Percentiles rank a stretch among this genome's conserved stretches.
These are phyloP conservation scores for Pachyuromys duprasi DNA, from an alignment of 2,797 vertebrate genomes.

Conservation along the genomic window DNA sequence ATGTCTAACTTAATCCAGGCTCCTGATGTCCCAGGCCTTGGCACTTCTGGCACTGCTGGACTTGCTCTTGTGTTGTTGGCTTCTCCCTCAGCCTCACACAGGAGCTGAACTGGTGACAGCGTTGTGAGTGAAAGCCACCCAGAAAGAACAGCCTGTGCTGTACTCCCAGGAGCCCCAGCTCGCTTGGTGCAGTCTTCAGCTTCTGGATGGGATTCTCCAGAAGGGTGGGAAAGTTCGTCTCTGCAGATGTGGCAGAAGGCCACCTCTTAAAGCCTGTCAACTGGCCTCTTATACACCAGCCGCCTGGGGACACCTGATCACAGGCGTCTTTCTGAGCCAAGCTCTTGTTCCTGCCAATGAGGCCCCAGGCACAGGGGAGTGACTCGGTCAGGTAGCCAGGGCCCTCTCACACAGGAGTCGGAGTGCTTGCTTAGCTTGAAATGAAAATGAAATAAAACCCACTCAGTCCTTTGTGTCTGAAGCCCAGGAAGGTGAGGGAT, in stretches of 20 bases:
- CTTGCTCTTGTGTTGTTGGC: not conserved
- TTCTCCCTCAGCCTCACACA: conserved; percentile 10
- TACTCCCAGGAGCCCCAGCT: not conserved
- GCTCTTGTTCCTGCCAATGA: not conserved
- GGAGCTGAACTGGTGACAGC: not conserved
- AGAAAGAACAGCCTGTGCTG: not conserved
- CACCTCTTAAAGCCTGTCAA: not conserved
- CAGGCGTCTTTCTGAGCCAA: not conserved
- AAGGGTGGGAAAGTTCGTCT: not conserved
- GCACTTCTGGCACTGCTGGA: conserved; percentile 21
- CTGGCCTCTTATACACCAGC: not conserved
- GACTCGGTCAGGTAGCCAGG: conserved; percentile 4
- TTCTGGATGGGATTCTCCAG: not conserved
- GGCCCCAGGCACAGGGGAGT: not conserved
- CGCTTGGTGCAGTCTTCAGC: not conserved
- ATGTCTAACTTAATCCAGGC: not conserved
- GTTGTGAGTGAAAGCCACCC: not conserved
- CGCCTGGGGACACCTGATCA: not conserved
- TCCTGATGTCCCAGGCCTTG: not conserved
- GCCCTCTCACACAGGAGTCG: not conserved
- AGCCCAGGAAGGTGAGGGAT: not conserved
- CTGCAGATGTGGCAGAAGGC: not conserved
- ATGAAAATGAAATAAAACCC: not conserved
- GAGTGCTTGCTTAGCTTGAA: not conserved
- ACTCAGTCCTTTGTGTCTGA: not conserved